Conservation (phyloP, 2,888 invertebrate species). For the Timema podura region DNA sequence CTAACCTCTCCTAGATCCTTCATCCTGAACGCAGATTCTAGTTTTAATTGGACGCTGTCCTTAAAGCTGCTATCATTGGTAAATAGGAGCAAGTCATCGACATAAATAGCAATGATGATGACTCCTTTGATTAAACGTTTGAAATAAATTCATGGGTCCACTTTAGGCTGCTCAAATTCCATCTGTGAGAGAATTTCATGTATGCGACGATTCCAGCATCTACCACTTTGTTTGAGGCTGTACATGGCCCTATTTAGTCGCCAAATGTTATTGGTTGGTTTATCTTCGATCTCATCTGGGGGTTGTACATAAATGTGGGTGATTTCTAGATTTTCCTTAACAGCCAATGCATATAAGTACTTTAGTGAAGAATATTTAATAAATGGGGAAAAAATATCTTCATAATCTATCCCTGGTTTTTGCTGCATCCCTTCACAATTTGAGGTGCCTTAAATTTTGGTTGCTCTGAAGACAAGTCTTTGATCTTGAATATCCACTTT, state of each 20-base stretch:
- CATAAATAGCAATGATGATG: background rate
- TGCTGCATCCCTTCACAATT: too few species aligned
- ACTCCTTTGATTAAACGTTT: background rate
- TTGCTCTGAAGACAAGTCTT: background rate
- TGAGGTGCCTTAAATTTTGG: background rate
- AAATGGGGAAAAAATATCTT: background rate
- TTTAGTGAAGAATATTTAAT: background rate
- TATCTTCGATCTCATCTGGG: too few species aligned
- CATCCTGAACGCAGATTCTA: background rate
- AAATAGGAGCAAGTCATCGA: slow-evolving; percentile 3
- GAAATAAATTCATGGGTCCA: background rate
- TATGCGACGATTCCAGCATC: background rate
- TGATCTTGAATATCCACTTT: background rate
- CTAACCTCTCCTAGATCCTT: background rate
- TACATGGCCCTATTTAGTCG: too few species aligned
- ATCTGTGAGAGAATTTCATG: background rate
- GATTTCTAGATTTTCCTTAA: too few species aligned
- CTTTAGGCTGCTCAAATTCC: background rate
- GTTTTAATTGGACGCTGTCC: background rate
- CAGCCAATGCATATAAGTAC: background rate
- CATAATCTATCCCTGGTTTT: too few species aligned
- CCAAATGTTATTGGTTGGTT: background rate
- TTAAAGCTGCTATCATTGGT: background rate
- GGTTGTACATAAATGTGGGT: background rate
- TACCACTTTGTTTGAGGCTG: background rate